Evolutionary conservation across 2,888 invertebrate species (phyloP), one percentile per base, ranked within the genome.

Genomic region (Salticus scenicus): DNA sequence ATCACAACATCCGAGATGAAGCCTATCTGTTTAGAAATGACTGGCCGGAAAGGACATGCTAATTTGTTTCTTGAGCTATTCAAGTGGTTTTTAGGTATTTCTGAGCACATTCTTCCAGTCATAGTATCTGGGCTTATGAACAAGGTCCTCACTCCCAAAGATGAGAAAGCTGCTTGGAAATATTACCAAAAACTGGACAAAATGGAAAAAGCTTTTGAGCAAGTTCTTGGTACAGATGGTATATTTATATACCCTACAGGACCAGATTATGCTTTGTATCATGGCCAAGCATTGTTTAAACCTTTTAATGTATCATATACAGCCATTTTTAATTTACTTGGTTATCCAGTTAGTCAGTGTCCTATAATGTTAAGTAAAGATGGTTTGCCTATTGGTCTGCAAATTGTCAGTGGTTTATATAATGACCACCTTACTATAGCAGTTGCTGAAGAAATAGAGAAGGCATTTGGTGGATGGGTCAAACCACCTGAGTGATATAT

Each of bases 191-290:
- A 94, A 88, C 92, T 94, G 66, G 93, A 94, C 81, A 92, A 93
- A 14, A 92, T 96, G 42, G 93, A 93, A 88, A 91, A 92, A 47
- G 93, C 93, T 89, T 92, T 96, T 74, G 90, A 95, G 90, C 94
- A 95, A 67, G 92, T 97, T 90, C 92, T 75, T 41, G 94, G 94
- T 14, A 91, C 92, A 37, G 94, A 98, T 90, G 98, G 97, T 0
- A 94, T 98, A 2, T 94, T 98, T 87, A 92, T 98, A 33, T 97
- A 95, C 90, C 98, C 98, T 0, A 94, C 96, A 0, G 97, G 97
- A 92, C 97, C 98, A 0, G 95, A 95, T 14, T 93, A 95, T 12
- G 97, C 98, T 0, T 96, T 95, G 0, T 95, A 96, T 90, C 98
- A 98, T 91, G 94, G 96, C 90, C 96, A 97, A 90, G 95, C 97